Percentiles rank a stretch among this genome's conserved stretches.
These are phyloP conservation scores for Lasioglossum malachurum DNA, from an alignment of 2,888 invertebrate species.

Conservation along the genomic window DNA sequence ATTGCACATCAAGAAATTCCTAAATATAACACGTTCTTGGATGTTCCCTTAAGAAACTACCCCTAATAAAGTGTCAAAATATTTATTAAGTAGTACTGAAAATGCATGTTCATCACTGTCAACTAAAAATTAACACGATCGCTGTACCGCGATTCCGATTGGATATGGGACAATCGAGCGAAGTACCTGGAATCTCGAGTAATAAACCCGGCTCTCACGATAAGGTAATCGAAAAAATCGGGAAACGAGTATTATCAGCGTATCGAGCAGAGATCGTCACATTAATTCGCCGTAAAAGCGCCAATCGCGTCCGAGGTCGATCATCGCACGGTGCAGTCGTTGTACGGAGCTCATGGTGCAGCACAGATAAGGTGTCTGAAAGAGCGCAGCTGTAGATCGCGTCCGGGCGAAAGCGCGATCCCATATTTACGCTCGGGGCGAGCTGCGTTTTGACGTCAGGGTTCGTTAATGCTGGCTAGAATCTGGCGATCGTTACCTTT, in stretches of 20 bases:
- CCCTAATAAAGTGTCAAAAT: background rate
- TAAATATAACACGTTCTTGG: background rate
- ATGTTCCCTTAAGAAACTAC: background rate
- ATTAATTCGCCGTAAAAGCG: background rate
- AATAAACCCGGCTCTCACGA: background rate
- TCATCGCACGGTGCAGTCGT: background rate
- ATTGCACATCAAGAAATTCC: background rate
- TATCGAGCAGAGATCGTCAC: background rate
- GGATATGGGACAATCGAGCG: background rate
- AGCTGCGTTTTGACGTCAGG: conserved; percentile 24
- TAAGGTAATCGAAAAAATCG: background rate
- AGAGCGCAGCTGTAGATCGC: conserved; percentile 12
- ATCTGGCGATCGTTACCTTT: conserved; percentile 56
- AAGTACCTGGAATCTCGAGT: background rate
- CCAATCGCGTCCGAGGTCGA: background rate
- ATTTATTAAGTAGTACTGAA: too few relatives aligned
- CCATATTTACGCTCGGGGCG: conserved; percentile 22
- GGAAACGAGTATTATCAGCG: background rate
- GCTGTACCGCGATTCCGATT: background rate
- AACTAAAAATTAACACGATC: background rate
- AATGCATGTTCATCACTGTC: background rate
- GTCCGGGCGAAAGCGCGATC: conserved; percentile 10
- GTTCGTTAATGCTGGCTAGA: conserved; percentile 43
- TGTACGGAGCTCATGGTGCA: background rate
- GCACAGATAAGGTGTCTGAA: conserved; percentile 1